Base-by-base conservation (phyloP, 1,140 invertebrate genomes). In the Gryon sp. region DNA sequence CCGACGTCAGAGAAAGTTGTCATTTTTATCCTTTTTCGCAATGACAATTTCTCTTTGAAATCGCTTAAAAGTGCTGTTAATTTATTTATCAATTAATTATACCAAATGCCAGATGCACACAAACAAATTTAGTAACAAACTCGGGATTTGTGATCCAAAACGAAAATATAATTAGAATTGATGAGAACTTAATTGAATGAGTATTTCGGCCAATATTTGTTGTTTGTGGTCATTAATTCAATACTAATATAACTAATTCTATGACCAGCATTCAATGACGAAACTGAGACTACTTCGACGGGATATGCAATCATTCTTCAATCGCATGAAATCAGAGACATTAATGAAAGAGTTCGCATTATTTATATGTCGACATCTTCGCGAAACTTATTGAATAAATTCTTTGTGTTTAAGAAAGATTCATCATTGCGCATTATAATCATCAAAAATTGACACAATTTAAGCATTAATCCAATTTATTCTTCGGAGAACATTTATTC, bases 341-440 rank as follows among this genome's bases (percentile, higher is more conserved):
- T 43, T 74, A 53, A 74, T 65, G 53, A 74, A 57, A 53, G 46
- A 36, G 12, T 74, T 74, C 52, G 52, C 18, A 53, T 11, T 14
- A 40, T 48, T 57, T 50, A 57, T 50, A 60, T 59, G 52, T 66
- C 26, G 59, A 73, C 63, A 59, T 48, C 36, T 65, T 73, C 41
- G 59, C 69, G 52, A 24, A 74, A 74, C 43, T 74, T 57, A n/a
- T n/a, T n/a, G n/a, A n/a, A n/a, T n/a, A n/a, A n/a, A n/a, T n/a
- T n/a, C n/a, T n/a, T n/a, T n/a, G n/a, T n/a, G n/a, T n/a, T n/a
- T n/a, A n/a, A n/a, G n/a, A n/a, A n/a, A n/a, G n/a, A n/a, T n/a
- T n/a, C n/a, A n/a, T n/a, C n/a, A n/a, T n/a, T n/a, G n/a, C n/a
- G n/a, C n/a, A n/a, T n/a, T n/a, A n/a, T n/a, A n/a, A n/a, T n/a